These are phyloP conservation scores for Acanthornis magna DNA, from an alignment of 2,797 vertebrate species.

Conservation along the genomic window DNA sequence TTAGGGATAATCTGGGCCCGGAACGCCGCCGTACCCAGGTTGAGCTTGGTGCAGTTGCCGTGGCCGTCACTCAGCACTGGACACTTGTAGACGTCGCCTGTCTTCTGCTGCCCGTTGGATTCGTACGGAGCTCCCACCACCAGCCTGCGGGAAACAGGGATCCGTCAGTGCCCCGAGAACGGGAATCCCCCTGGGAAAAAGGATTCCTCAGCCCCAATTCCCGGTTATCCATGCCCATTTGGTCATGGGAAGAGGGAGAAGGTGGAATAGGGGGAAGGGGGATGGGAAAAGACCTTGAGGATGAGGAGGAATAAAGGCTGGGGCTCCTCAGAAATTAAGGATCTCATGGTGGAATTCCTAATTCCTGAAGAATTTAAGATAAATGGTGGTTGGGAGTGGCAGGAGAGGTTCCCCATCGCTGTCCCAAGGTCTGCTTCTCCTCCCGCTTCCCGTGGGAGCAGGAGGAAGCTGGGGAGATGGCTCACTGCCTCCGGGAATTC, in stretches of 20 bases:
- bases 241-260: too few species aligned
- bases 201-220: neutral
- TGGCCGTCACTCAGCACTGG: conserved; percentile 79
- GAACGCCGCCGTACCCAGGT: conserved; percentile 82
- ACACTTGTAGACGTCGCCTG: conserved; percentile 95
- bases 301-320: too few species aligned
- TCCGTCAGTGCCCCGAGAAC: accelerated
- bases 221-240: accelerated
- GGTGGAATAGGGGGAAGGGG: too few species aligned
- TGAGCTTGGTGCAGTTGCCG: conserved; percentile 91
- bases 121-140: conserved; percentile 95
- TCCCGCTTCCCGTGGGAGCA: neutral
- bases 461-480: neutral
- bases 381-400: neutral
- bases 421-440: neutral
- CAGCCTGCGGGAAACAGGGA: conserved; percentile 78
- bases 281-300: too few species aligned
- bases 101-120: conserved; percentile 91
- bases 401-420: neutral
- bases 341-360: too few species aligned
- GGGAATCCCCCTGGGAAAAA: neutral
- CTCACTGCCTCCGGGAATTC: neutral
- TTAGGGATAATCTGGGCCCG: neutral
- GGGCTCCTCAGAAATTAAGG: too few species aligned
- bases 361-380: too few species aligned